Evolutionary conservation across 2,113 vertebrate species (phyloP).

Genomic region (Todiramphus chloris): DNA sequence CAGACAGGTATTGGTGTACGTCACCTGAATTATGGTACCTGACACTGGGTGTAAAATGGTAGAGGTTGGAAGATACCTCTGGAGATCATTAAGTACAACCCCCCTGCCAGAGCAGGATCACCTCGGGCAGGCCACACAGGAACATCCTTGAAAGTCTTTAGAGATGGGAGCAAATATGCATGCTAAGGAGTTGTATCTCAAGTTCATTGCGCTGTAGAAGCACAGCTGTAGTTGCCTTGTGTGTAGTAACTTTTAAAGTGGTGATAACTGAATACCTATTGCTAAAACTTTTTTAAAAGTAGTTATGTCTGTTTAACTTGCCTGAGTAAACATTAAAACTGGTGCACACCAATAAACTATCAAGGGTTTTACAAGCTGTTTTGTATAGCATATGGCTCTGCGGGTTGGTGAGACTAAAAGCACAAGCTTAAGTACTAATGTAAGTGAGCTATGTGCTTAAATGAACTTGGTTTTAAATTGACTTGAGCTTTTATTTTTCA

Average conservation of each 20-base stretch:
- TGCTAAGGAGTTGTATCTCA: neutral
- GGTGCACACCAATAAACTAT: neutral
- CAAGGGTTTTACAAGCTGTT: neutral
- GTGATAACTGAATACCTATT: fast-evolving
- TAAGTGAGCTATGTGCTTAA: neutral
- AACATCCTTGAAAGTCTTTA: too few relatives aligned
- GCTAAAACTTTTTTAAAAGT: neutral
- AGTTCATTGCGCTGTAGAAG: neutral
- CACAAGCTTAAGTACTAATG: neutral
- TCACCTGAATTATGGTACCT: too few relatives aligned
- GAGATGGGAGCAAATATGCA: too few relatives aligned
- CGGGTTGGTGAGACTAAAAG: neutral
- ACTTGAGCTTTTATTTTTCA: neutral
- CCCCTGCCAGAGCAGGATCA: too few relatives aligned
- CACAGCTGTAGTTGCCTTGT: neutral
- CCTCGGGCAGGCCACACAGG: too few relatives aligned
- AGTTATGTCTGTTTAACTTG: neutral
- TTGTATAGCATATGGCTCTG: neutral
- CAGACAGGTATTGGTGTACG: too few relatives aligned
- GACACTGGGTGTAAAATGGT: too few relatives aligned
- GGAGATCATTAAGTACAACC: too few relatives aligned
- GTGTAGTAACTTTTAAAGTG: neutral
- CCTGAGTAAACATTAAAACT: neutral
- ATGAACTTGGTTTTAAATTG: neutral
- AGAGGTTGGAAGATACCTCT: too few relatives aligned